Evolutionary conservation across 1,140 invertebrate genomes (phyloP).

Genomic region (Lineus longissimus): DNA sequence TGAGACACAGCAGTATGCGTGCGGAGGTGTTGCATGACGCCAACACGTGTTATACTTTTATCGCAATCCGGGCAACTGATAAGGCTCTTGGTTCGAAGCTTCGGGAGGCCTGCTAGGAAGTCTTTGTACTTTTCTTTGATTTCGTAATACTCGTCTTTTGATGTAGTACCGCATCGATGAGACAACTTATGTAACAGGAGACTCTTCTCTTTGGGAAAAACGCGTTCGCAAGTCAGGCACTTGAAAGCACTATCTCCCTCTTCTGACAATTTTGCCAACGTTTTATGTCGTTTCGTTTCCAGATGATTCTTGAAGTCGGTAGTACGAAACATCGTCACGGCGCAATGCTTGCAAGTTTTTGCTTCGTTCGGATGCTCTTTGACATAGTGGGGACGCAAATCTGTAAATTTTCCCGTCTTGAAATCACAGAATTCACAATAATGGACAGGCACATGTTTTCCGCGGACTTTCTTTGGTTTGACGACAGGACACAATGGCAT

Average conservation of each 20-base stretch:
- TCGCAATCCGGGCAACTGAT: constrained; percentile 41
- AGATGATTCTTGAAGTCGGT: not conserved
- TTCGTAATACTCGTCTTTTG: not conserved
- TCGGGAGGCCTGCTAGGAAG: not conserved
- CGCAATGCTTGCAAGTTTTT: constrained; percentile 9
- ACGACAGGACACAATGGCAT: too few relatives aligned
- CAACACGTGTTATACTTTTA: constrained; percentile 31
- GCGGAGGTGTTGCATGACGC: constrained; percentile 41
- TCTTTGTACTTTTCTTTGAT: not conserved
- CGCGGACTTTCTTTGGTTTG: too few relatives aligned
- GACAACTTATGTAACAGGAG: constrained; percentile 5
- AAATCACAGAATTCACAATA: constrained; percentile 31
- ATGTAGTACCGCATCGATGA: not conserved
- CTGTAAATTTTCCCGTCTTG: constrained; percentile 27
- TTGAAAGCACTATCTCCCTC: constrained; percentile 30
- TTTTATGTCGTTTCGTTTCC: not conserved
- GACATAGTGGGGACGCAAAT: constrained; percentile 40
- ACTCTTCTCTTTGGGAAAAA: not conserved
- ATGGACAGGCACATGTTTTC: not conserved
- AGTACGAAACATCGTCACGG: not conserved
- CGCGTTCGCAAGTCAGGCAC: not conserved
- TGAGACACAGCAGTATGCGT: constrained; percentile 38
- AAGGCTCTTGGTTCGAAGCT: not conserved
- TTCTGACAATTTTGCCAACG: not conserved
- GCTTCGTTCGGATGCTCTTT: constrained; percentile 32